phyloP scores from a whole-genome alignment of 23 tunicate species.

The Oikopleura albicans region DNA sequence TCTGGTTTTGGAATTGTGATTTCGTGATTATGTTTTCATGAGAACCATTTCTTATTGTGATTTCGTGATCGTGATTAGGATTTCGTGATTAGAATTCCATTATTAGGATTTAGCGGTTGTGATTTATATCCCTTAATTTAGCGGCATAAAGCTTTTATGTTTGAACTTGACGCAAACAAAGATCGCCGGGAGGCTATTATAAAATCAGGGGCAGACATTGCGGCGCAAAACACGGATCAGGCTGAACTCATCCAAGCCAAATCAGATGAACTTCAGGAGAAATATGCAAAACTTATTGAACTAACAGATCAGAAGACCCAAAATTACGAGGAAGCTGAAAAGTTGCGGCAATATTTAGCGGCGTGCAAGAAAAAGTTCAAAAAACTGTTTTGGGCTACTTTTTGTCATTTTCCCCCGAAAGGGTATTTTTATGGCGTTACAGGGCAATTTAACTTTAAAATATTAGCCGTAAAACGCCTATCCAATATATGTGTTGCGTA shows the following conservation, averaged over 20 bases:
- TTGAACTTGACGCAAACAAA: conserved; percentile 64
- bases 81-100: no score
- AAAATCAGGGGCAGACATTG: conserved; percentile 22
- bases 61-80: no score
- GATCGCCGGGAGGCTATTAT: conserved; percentile 43
- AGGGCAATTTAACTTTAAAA: no score
- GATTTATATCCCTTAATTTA: conserved; percentile 62
- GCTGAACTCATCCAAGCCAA: conserved; percentile 26
- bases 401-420: no score
- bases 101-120: background rate
- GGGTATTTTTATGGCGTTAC: no score
- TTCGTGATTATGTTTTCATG: no score
- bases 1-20: no score
- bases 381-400: no score
- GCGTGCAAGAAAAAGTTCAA: no score
- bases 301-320: conserved; percentile 18
- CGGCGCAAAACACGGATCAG: conserved; percentile 17
- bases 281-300: conserved; percentile 34
- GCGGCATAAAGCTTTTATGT: conserved; percentile 76
- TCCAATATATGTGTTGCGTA: no score
- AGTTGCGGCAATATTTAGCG: background rate
- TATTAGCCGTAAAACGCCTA: no score
- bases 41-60: no score
- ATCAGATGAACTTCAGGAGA: conserved; percentile 24
- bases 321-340: background rate